These are phyloP conservation scores for Phortica variegata DNA, from an alignment of 1,140 invertebrate genomes.

Conservation along the genomic window DNA sequence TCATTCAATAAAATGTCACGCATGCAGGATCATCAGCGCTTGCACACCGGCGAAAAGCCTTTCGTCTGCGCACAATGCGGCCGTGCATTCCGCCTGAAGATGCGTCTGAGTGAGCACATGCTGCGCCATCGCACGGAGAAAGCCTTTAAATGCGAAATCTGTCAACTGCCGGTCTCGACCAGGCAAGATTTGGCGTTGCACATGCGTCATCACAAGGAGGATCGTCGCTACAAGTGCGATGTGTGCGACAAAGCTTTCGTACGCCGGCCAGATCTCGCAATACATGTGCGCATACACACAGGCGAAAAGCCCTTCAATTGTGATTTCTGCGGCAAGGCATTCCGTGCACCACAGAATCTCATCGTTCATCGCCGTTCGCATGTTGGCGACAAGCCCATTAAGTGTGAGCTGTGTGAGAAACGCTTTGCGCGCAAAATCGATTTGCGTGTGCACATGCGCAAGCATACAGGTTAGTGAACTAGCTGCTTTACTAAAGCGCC, in stretches of 20 bases:
- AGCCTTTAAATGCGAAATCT: constrained; percentile 45
- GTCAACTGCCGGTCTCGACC: constrained; percentile 36
- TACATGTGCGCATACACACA: constrained; percentile 49
- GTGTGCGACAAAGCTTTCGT: constrained; percentile 62
- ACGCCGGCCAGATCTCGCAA: constrained; percentile 60
- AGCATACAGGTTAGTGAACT: constrained; percentile 62
- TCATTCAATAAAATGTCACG: constrained; percentile 42
- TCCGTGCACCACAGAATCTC: constrained; percentile 49
- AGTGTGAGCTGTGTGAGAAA: constrained; percentile 61
- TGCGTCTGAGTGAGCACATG: constrained; percentile 44
- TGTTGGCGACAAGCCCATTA: constrained; percentile 60
- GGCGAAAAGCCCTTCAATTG: constrained; percentile 54
- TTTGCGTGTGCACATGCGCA: constrained; percentile 63
- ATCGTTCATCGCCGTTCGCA: constrained; percentile 45
- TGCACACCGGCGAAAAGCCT: constrained; percentile 50
- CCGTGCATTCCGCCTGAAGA: constrained; percentile 42
- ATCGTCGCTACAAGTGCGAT: constrained; percentile 68
- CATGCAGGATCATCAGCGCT: constrained; percentile 42
- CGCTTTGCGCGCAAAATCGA: constrained; percentile 62
- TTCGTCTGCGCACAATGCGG: constrained; percentile 41
- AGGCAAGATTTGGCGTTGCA: constrained; percentile 46
- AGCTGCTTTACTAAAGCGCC: not conserved
- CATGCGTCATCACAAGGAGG: constrained; percentile 68
- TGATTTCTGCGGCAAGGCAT: constrained; percentile 44
- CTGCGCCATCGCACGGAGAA: constrained; percentile 47